A percentile compares a stretch with the other conserved stretches of the same genome.
Conservation (phyloP, 2,797 vertebrate genomes). For the Heliangelus exortis region DNA sequence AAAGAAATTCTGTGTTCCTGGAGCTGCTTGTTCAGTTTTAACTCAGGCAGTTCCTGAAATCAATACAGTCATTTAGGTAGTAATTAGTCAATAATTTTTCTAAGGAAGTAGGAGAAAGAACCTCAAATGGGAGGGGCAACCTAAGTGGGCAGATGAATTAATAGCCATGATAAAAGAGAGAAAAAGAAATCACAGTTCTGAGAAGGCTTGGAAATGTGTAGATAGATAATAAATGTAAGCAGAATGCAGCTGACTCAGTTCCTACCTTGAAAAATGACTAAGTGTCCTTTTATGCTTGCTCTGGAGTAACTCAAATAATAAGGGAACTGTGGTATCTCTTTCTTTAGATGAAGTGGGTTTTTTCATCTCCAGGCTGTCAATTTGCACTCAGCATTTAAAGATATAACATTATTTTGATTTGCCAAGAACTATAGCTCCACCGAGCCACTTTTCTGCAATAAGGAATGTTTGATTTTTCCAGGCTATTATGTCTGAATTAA, state of each 20-base stretch:
- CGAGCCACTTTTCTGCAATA: not conserved
- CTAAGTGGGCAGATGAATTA: not conserved
- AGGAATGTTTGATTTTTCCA: slow-evolving; percentile 6
- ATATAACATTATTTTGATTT: not conserved
- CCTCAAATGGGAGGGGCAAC: not conserved
- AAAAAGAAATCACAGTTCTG: not conserved
- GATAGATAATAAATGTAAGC: not conserved
- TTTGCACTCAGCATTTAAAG: slow-evolving; percentile 11
- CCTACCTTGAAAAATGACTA: not conserved
- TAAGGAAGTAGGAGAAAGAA: not conserved
- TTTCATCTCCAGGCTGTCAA: not conserved
- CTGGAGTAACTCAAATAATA: not conserved
- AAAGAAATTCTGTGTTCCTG: not conserved
- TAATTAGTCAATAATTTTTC: slow-evolving; percentile 45
- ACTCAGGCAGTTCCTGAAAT: not conserved
- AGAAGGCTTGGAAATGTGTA: not conserved
- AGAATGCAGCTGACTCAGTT: slow-evolving; percentile 10
- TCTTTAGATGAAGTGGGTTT: not conserved
- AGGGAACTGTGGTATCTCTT: not conserved
- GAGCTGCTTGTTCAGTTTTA: not conserved
- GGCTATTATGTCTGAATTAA: slow-evolving; percentile 7
- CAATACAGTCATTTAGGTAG: not conserved
- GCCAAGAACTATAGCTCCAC: not conserved
- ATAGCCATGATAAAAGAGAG: not conserved
- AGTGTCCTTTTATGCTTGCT: not conserved